Evolutionary conservation across 2,113 vertebrate species (phyloP).

Genomic region (Rattus norvegicus): DNA sequence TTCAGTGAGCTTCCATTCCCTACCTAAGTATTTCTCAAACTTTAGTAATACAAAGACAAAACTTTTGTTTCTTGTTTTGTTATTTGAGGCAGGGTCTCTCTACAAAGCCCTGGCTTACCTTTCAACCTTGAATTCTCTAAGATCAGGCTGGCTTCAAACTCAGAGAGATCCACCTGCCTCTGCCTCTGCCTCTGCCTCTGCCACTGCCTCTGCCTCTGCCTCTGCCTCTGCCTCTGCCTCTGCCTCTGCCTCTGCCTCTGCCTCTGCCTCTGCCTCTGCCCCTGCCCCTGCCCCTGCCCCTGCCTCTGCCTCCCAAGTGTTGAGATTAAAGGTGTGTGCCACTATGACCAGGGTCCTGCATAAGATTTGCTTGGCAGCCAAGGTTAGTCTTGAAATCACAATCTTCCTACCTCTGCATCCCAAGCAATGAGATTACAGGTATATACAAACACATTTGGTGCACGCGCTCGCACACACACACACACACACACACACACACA

Average conservation of each 20-base stretch:
- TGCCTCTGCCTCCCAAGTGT: background rate
- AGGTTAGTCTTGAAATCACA: background rate
- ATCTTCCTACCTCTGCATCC: background rate
- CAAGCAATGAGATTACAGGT: background rate
- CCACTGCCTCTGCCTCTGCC: too few relatives aligned
- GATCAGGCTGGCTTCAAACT: background rate
- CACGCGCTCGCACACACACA: background rate
- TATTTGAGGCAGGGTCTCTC: background rate
- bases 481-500: background rate
- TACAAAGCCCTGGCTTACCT: background rate
- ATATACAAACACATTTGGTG: background rate
- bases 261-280: too few relatives aligned
- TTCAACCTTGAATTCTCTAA: background rate
- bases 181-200: background rate
- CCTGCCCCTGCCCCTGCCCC: too few relatives aligned
- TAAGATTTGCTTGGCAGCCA: background rate
- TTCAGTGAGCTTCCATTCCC: background rate
- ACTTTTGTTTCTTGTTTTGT: background rate
- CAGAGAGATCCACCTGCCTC: background rate
- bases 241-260: too few relatives aligned
- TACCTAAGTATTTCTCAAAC: conserved; percentile 11
- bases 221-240: too few relatives aligned
- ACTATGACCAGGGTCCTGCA: background rate
- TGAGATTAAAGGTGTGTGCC: background rate
- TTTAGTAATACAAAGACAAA: background rate